Percentiles rank a stretch among this genome's conserved stretches.
Evolutionary conservation across 2,797 vertebrate species (phyloP).

Genomic region (Gallinago solitaria): DNA sequence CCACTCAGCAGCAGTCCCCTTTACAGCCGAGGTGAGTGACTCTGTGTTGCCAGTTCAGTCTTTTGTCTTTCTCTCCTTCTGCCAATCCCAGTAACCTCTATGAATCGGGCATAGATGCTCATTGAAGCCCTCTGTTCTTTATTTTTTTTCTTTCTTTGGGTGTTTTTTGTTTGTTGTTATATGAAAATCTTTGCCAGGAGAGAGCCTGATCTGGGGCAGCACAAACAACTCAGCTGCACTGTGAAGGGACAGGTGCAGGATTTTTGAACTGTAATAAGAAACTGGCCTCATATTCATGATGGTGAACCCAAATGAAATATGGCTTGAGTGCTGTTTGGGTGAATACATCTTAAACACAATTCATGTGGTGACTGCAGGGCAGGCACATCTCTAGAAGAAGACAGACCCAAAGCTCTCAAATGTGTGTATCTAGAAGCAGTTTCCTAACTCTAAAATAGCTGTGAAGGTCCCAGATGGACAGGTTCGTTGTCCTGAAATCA

Average conservation of each 20-base stretch:
- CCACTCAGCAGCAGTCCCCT: conserved; percentile 96
- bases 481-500: background rate
- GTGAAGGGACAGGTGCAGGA: background rate
- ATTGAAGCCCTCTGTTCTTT: background rate
- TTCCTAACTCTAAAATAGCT: background rate
- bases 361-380: background rate
- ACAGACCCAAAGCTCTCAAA: background rate
- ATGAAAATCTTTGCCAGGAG: background rate
- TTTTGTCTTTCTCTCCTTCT: background rate
- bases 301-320: background rate
- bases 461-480: background rate
- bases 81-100: background rate
- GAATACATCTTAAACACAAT: background rate
- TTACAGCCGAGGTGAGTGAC: conserved; percentile 88
- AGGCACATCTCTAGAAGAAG: background rate
- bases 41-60: background rate
- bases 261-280: background rate
- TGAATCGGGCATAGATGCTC: fast-evolving
- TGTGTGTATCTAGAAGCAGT: background rate
- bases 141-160: background rate
- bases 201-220: background rate
- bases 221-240: background rate
- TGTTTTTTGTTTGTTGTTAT: background rate
- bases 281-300: background rate
- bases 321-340: background rate